Base-by-base conservation (phyloP, 2,113 vertebrate species). In the Ictalurus furcatus region DNA sequence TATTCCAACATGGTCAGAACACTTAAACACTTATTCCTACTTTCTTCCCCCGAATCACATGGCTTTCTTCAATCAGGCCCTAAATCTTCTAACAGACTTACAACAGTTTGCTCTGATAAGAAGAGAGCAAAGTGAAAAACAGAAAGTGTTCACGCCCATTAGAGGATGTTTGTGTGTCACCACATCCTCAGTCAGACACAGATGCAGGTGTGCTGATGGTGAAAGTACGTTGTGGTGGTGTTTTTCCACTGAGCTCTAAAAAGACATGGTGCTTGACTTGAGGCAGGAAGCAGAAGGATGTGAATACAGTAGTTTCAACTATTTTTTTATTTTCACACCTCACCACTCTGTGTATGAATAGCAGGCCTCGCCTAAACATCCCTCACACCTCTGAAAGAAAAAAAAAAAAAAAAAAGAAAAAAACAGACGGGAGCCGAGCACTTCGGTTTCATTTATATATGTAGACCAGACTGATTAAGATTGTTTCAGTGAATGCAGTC, bases 101-200 rank as follows among this genome's bases (percentile, higher is more conserved):
- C n/a, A 54, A 16, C 30, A 25, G 21, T 85, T 30, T 52, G 19
- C 65, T 65, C 14, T 30, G 74, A 44, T 11, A 58, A 79, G 21
- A 52, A 1, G 69, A 48, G 14, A 61, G 58, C 23, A 6, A 67
- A 80, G 58, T 80, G 28, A 28, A 81, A 69, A 84, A 61, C 65
- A 61, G 17, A 84, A 61, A 52, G 28, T 17, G 14, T 59, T 76
- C 87, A 84, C 37, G 28, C 69, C 63, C 67, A 17, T 4, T 34
- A 76, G 65, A 84, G 67, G 80, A 84, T 74, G 87, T 74, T n/a
- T 44, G 67, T 19, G 54, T 74, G 37, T 74, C 54, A 88, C 87
- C 87, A 84, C 87, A 74, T 88, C 80, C 81, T 83, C 52, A 81
- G 44, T 73, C 30, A 81, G n/a, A 80, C 23, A 34, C 21, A 54